Conservation (phyloP, 2,113 vertebrate genomes). For the Pleuronectes platessa region DNA sequence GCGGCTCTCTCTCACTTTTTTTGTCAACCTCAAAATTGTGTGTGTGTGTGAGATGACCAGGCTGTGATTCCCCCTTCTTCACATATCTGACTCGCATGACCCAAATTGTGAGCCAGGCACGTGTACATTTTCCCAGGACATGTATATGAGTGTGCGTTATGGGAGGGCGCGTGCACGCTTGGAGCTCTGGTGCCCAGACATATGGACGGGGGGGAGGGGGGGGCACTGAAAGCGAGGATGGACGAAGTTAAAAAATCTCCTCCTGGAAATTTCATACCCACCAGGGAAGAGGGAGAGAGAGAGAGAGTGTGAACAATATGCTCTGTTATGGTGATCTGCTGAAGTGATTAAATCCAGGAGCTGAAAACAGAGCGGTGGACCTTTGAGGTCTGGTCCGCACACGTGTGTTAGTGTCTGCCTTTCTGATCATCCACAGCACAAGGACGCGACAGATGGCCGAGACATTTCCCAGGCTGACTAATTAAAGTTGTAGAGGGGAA, state of each 20-base stretch:
- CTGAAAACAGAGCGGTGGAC: constrained; percentile 63
- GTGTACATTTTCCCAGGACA: constrained; percentile 59
- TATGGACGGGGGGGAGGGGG: constrained; percentile 16
- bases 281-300: constrained; percentile 20
- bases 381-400: constrained; percentile 61
- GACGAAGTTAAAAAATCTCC: constrained; percentile 49
- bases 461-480: constrained; percentile 36
- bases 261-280: constrained; percentile 59
- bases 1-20: constrained; percentile 20
- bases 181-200: constrained; percentile 55
- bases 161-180: constrained; percentile 16
- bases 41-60: constrained; percentile 1
- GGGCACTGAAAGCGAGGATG: constrained; percentile 48
- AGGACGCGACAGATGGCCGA: constrained; percentile 54
- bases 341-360: constrained; percentile 69
- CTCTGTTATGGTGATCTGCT: constrained; percentile 73
- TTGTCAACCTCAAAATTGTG: neutral
- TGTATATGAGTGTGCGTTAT: constrained; percentile 28
- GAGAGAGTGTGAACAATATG: constrained; percentile 61
- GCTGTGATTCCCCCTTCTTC: constrained; percentile 41
- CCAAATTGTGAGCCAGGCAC: constrained; percentile 61
- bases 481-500: constrained; percentile 50
- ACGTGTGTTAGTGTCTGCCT: constrained; percentile 28
- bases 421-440: constrained; percentile 41
- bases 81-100: constrained; percentile 66